phyloP scores from a whole-genome alignment of 1,140 invertebrate species.

The Drosophila murphyi region DNA sequence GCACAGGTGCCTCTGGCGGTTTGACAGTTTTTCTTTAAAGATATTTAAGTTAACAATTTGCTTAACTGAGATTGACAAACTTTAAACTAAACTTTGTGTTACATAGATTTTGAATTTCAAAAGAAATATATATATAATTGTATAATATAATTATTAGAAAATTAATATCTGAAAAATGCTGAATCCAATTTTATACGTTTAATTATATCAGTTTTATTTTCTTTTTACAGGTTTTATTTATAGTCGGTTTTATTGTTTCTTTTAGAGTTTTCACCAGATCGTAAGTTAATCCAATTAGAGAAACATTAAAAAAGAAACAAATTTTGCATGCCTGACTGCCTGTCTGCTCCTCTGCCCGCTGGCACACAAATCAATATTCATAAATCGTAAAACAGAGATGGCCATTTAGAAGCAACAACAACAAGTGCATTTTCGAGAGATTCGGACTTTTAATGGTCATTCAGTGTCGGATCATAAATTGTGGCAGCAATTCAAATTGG shows the following conservation, averaged over 20 bases:
- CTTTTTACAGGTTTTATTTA: background rate
- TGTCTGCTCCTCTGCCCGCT: background rate
- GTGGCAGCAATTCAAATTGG: slow-evolving; percentile 63
- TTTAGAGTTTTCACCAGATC: background rate
- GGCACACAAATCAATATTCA: slow-evolving; percentile 68
- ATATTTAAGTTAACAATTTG: slow-evolving; percentile 16
- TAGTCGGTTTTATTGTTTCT: too few species aligned
- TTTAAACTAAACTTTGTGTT: background rate
- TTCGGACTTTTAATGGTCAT: slow-evolving; percentile 73
- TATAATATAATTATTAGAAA: too few species aligned
- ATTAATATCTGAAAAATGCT: too few species aligned
- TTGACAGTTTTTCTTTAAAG: background rate
- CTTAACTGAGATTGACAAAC: slow-evolving; percentile 2
- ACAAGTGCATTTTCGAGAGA: slow-evolving; percentile 34
- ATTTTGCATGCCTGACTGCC: slow-evolving; percentile 29
- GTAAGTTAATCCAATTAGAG: slow-evolving; percentile 48
- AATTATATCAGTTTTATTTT: too few species aligned
- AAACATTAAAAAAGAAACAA: slow-evolving; percentile 49
- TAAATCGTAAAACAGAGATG: slow-evolving; percentile 64
- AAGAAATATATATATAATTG: too few species aligned
- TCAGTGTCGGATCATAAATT: slow-evolving; percentile 73
- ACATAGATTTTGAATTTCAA: background rate
- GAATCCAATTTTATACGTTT: too few species aligned
- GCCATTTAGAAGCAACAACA: slow-evolving; percentile 50
- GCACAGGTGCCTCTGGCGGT: too few species aligned